Base-by-base conservation (phyloP, 2,113 vertebrate genomes). In the Proteles cristata region DNA sequence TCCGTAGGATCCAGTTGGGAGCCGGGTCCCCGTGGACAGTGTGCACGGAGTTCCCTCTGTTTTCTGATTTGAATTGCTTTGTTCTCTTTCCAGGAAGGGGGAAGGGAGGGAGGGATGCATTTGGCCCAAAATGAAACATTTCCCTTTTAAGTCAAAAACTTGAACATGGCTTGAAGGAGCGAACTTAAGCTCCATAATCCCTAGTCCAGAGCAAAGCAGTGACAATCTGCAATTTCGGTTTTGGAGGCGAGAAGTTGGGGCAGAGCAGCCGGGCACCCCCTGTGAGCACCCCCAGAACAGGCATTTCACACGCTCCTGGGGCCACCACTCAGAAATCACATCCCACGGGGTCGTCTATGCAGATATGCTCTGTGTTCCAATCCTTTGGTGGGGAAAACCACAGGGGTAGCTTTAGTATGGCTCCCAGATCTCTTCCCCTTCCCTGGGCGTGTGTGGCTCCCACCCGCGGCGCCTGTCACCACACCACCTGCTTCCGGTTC, bases 111-210 rank as follows among this genome's bases (percentile, higher is more conserved):
- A 39, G 97, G 7, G 58, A 98, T 95, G 98, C 96, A 98, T 98
- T 98, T 99, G 99, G 98, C 98, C 98, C 98, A 98, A 99, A 99
- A 99, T 99, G 98, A 98, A 99, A 99, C 98, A 98, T 98, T 98
- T 98, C 98, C 98, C 98, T 99, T 99, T 99, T 98, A 99, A 99
- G 98, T 98, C 97, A 98, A 98, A 98, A 98, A 98, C 98, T 99
- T 98, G 98, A 99, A 98, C 98, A 97, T 97, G 97, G 98, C 98
- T 99, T 97, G 98, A 98, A 99, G 98, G 98, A 98, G 98, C 98
- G 98, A 98, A 97, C 98, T 98, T 99, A 98, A 99, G 96, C 97
- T 96, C 97, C 98, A 94, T 98, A 99, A 99, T 99, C 98, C 98
- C 97, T 69, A 55, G 98, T 98, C 98, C 96, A 95, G 96, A 98